Evolutionary conservation across 1,140 invertebrate species (phyloP), one percentile per base, ranked within the genome.

Genomic region (Eupeodes corollae): DNA sequence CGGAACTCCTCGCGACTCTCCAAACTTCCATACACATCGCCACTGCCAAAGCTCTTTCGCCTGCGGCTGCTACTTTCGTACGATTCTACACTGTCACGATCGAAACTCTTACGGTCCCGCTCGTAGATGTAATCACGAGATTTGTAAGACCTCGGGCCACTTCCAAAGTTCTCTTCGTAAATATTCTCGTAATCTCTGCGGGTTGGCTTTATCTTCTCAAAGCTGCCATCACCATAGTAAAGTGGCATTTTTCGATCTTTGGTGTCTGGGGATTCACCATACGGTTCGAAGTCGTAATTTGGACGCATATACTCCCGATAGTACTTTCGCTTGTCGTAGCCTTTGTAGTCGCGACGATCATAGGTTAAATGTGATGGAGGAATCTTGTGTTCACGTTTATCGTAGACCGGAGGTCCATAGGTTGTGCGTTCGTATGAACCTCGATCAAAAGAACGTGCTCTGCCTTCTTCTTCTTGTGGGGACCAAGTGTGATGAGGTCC

Each of bases 31-130:
- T 67, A 67, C 18, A 62, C 60, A 45, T 68, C 66, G 26, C 62
- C 65, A 37, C 63, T 68, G 41, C 63, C 66, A 32, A 68, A 68
- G 47, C 61, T 68, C 6, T 61, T 61, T 10, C 60, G 44, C 2
- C 66, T 47, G 1, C 66, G 50, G 1, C 54, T 52, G n/a, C 55
- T 53, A 31, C 66, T 66, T 46, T 67, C 67, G 30, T 56, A 67
- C 2, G 67, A 69, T n/a, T 68, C 67, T 2, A 64, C 54, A 39
- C 66, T 68, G 31, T 68, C 65, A 1, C 65, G 60, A 50, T 68
- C 66, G 16, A 68, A 68, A 21, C 65, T 68, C 12, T 63, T 63
- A n/a, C 63, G 55, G 13, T 56, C 52, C 30, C 56, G 51, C 11
- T 63, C 56, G 40, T 65, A 66, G 1, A 65, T 44, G 40, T 65